These are phyloP conservation scores for Zelleria hepariella DNA, from an alignment of 2,888 invertebrate genomes.

Conservation along the genomic window DNA sequence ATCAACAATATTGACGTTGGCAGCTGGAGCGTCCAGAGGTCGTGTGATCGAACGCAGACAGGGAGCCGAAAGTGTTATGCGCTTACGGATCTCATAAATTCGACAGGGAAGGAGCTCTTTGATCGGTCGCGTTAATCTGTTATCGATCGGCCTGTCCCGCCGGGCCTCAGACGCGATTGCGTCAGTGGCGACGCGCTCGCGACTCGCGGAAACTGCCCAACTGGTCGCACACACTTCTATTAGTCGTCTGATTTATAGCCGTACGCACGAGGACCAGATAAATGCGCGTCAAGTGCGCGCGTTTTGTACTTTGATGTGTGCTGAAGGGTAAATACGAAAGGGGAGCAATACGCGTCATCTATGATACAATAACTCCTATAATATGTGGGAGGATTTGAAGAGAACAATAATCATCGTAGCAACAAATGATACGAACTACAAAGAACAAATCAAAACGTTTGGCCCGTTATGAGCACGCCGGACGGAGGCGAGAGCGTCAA, in stretches of 20 bases:
- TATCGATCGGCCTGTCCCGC: conserved; percentile 32
- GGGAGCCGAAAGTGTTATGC: conserved; percentile 14
- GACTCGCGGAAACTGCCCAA: neutral
- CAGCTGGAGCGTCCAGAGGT: neutral
- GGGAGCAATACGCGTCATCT: neutral
- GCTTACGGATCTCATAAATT: conserved; percentile 37
- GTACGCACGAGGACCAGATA: neutral
- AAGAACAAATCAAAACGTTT: neutral
- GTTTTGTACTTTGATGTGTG: neutral
- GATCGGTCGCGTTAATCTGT: conserved; percentile 61
- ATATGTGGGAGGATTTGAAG: conserved; percentile 3
- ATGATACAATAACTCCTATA: neutral
- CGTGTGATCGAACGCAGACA: neutral
- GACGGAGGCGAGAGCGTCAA: conserved; percentile 36
- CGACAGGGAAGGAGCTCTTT: conserved; percentile 45
- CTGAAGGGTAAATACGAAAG: neutral
- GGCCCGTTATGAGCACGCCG: neutral
- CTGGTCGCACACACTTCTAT: neutral
- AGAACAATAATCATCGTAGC: conserved; percentile 6
- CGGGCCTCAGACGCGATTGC: neutral
- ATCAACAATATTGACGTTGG: neutral
- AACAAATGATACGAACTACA: neutral
- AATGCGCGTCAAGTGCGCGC: neutral
- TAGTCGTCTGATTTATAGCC: neutral
- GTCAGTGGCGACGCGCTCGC: neutral